phyloP scores from a whole-genome alignment of 2,797 vertebrate species.

The Jordanella pulchra region DNA sequence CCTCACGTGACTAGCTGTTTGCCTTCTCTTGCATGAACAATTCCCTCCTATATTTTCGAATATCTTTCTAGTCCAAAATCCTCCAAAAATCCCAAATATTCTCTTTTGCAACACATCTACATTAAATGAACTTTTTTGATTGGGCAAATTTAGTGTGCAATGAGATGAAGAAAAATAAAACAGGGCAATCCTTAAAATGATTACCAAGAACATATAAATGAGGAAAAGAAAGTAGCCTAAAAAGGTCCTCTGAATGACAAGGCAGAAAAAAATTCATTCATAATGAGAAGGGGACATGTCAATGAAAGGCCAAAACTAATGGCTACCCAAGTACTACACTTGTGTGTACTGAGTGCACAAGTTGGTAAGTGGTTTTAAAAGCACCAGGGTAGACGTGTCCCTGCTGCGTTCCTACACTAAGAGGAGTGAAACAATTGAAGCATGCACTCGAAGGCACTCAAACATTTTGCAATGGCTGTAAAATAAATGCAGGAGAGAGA shows the following conservation, averaged over 20 bases:
- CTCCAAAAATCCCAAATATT: neutral
- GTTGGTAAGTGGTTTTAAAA: slow-evolving; percentile 63
- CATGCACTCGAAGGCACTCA: slow-evolving; percentile 60
- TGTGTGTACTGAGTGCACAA: slow-evolving; percentile 26
- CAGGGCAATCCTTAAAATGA: neutral
- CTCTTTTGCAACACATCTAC: slow-evolving; percentile 8
- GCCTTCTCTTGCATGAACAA: neutral
- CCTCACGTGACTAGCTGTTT: neutral
- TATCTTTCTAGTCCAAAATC: neutral
- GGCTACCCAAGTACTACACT: slow-evolving; percentile 21
- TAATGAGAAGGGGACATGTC: slow-evolving; percentile 33
- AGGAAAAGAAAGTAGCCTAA: slow-evolving; percentile 9
- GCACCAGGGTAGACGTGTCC: slow-evolving; percentile 49
- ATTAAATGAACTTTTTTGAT: slow-evolving; percentile 13
- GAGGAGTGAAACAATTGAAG: slow-evolving; percentile 58
- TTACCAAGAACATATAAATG: neutral
- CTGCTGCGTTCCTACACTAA: slow-evolving; percentile 49
- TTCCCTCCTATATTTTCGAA: neutral
- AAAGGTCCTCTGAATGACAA: neutral
- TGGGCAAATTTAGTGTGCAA: neutral
- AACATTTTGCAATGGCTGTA: slow-evolving; percentile 29
- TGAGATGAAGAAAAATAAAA: neutral
- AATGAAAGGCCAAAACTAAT: slow-evolving; percentile 30
- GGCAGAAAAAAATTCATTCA: slow-evolving; percentile 1
- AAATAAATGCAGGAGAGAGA: slow-evolving; percentile 32